Conservation (phyloP, 2,888 invertebrate genomes). For the Lepidocyrtoides sp. region DNA sequence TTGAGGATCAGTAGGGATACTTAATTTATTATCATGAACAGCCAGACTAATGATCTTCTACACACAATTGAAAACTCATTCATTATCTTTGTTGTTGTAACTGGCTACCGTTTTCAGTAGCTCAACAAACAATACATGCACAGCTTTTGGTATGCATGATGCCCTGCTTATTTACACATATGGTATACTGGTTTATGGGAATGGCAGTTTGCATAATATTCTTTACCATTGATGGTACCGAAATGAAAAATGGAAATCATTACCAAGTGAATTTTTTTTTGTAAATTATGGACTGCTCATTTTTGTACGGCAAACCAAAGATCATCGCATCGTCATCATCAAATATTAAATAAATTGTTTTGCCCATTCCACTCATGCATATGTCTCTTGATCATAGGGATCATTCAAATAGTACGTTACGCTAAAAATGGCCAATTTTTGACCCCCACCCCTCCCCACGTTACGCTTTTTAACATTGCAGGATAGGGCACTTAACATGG, state of each 20-base stretch:
- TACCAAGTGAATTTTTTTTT: conserved; percentile 5
- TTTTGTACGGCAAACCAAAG: conserved; percentile 4
- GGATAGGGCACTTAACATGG: no score
- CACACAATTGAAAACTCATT: conserved; percentile 62
- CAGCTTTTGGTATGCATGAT: background rate
- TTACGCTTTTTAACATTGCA: no score
- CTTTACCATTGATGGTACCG: conserved; percentile 56
- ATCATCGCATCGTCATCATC: background rate
- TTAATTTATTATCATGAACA: conserved; percentile 72
- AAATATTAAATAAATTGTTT: background rate
- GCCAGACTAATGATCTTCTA: conserved; percentile 72
- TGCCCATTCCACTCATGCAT: background rate
- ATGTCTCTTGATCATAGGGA: background rate
- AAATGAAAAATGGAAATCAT: conserved; percentile 53
- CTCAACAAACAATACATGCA: background rate
- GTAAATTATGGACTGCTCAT: conserved; percentile 3
- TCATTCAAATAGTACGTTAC: no score
- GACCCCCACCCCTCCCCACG: no score
- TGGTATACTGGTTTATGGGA: conserved; percentile 52
- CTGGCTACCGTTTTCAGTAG: conserved; percentile 64
- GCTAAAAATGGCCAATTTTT: background rate
- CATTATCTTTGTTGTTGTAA: conserved; percentile 47
- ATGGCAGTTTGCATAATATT: conserved; percentile 60
- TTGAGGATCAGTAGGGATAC: conserved; percentile 42
- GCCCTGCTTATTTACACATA: background rate